phyloP scores from a whole-genome alignment of 2,797 vertebrate genomes.

The Danionella dracula region DNA sequence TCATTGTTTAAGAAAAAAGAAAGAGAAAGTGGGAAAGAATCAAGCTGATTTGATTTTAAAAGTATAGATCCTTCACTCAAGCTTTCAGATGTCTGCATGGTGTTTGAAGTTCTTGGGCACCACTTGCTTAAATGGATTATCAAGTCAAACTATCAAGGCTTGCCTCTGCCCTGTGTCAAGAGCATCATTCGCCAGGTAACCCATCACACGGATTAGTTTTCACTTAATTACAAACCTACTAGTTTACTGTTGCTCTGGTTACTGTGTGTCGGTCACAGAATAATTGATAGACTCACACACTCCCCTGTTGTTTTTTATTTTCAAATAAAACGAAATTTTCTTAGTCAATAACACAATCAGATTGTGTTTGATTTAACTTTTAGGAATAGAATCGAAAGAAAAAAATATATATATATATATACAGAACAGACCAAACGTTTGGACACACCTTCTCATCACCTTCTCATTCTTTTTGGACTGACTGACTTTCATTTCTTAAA shows the following conservation, averaged over 20 bases:
- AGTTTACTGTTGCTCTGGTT: not conserved
- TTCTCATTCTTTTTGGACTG: too few relatives aligned
- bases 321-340: too few relatives aligned
- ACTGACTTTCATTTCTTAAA: too few relatives aligned
- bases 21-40: too few relatives aligned
- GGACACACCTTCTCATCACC: too few relatives aligned
- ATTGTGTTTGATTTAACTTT: too few relatives aligned
- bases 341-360: too few relatives aligned
- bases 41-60: not conserved
- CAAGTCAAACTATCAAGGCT: constrained; percentile 97
- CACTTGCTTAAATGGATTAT: constrained; percentile 99
- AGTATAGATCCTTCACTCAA: constrained; percentile 65
- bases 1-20: too few relatives aligned
- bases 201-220: not conserved
- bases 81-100: constrained; percentile 91
- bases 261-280: not conserved
- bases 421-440: too few relatives aligned
- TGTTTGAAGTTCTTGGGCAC: constrained; percentile 97
- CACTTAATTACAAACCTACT: not conserved
- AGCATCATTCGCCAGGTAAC: constrained; percentile 91
- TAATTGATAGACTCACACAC: not conserved
- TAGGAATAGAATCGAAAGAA: too few relatives aligned
- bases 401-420: too few relatives aligned
- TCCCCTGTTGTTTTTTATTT: too few relatives aligned
- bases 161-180: constrained; percentile 91